These are phyloP conservation scores for Leuciscus idus DNA, from an alignment of 2,113 vertebrate genomes.

Conservation along the genomic window DNA sequence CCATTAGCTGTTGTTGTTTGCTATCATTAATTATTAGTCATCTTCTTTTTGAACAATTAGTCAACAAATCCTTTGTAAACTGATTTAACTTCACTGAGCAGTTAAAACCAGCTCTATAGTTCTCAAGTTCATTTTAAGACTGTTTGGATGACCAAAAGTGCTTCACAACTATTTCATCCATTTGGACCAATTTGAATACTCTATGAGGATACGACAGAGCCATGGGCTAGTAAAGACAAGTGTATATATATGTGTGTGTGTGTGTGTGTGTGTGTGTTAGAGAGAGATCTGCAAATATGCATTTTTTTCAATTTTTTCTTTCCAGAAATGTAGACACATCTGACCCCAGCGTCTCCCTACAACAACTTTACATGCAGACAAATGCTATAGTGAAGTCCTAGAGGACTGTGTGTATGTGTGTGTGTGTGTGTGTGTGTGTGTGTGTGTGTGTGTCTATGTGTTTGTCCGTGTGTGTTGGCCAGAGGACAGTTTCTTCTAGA, in stretches of 20 bases:
- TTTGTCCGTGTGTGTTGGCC: not conserved
- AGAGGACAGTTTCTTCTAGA: slow-evolving; percentile 10
- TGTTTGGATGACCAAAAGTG: not conserved
- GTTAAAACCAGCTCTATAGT: not conserved
- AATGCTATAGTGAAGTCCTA: not conserved
- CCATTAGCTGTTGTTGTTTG: not conserved
- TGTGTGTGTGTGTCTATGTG: not conserved
- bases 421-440: not conserved
- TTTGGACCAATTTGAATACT: not conserved
- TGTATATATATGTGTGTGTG: not conserved
- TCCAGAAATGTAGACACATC: not conserved
- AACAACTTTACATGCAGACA: slow-evolving; percentile 15
- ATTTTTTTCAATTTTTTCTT: slow-evolving; percentile 6
- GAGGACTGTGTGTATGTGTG: not conserved
- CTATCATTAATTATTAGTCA: not conserved
- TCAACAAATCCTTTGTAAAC: not conserved
- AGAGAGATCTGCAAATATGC: slow-evolving; percentile 3
- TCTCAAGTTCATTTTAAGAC: not conserved
- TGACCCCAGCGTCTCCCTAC: not conserved
- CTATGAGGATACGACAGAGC: not conserved
- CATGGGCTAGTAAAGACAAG: not conserved
- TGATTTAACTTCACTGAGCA: not conserved
- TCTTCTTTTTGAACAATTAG: not conserved
- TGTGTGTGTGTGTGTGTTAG: not conserved
- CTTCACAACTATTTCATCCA: not conserved